These are phyloP conservation scores for Nothobranchius furzeri DNA, from an alignment of 2,113 vertebrate genomes.

Conservation along the genomic window DNA sequence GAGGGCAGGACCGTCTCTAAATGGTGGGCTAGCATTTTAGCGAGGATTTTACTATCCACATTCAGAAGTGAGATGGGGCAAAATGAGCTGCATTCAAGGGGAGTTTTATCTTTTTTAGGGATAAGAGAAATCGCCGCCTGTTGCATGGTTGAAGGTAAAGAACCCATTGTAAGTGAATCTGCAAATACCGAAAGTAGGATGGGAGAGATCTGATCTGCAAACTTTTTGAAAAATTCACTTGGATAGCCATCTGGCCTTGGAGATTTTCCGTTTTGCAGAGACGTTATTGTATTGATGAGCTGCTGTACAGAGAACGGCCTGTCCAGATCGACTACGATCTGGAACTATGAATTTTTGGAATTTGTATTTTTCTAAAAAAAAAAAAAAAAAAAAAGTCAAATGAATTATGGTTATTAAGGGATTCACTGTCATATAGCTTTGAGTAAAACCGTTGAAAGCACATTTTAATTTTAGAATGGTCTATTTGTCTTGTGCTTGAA, in stretches of 20 bases:
- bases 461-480: neutral
- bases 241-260: neutral
- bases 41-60: too few species aligned
- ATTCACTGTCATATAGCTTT: neutral
- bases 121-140: neutral
- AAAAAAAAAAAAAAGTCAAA: neutral
- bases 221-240: neutral
- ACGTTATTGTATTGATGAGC: neutral
- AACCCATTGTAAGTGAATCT: neutral
- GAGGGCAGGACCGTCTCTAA: neutral
- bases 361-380: neutral
- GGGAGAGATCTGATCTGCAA: too few species aligned
- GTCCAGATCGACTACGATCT: too few species aligned
- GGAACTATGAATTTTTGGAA: neutral
- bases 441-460: neutral
- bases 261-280: neutral
- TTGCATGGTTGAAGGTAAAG: neutral
- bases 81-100: neutral
- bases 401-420: neutral
- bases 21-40: too few species aligned
- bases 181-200: neutral
- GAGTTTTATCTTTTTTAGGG: neutral
- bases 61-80: too few species aligned
- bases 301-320: neutral
- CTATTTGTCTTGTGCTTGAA: neutral